Evolutionary conservation across 2,888 invertebrate genomes (phyloP).

Genomic region (Euplexia lucipara): DNA sequence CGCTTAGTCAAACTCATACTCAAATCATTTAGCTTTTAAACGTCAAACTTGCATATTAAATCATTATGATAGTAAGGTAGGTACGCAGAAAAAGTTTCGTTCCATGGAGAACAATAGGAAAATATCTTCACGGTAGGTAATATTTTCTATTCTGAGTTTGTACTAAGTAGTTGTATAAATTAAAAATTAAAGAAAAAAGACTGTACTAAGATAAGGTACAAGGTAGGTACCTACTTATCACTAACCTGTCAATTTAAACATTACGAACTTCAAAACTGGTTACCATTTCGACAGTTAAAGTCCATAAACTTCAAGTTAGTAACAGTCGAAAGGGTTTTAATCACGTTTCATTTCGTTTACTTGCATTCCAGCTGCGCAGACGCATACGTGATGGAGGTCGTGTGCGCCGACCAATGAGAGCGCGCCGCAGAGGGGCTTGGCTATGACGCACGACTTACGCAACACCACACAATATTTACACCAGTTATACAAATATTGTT

Average conservation of each 20-base stretch:
- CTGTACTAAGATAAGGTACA: too few relatives aligned
- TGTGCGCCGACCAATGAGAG: conserved; percentile 74
- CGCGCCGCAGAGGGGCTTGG: conserved; percentile 76
- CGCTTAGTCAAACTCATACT: too few relatives aligned
- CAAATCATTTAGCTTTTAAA: too few relatives aligned
- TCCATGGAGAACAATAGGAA: too few relatives aligned
- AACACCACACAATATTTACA: conserved; percentile 63
- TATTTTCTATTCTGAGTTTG: too few relatives aligned
- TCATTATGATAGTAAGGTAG: too few relatives aligned
- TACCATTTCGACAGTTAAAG: conserved; percentile 19
- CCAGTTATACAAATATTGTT: conserved; percentile 30
- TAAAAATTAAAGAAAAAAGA: too few relatives aligned
- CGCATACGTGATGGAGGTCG: conserved; percentile 69
- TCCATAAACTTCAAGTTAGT: conserved; percentile 9
- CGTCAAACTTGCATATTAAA: too few relatives aligned
- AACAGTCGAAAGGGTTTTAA: conserved; percentile 31
- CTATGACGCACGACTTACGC: conserved; percentile 81
- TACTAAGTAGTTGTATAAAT: too few relatives aligned
- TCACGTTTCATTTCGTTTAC: conserved; percentile 51
- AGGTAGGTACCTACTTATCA: too few relatives aligned
- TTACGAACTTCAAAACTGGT: conserved; percentile 8
- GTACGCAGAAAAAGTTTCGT: too few relatives aligned
- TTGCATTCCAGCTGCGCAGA: conserved; percentile 45
- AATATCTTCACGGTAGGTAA: too few relatives aligned
- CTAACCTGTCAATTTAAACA: background rate